Evolutionary conservation across 2,113 vertebrate species (phyloP), one percentile per base, ranked within the genome.

Genomic region (Monarcha castaneiventris): DNA sequence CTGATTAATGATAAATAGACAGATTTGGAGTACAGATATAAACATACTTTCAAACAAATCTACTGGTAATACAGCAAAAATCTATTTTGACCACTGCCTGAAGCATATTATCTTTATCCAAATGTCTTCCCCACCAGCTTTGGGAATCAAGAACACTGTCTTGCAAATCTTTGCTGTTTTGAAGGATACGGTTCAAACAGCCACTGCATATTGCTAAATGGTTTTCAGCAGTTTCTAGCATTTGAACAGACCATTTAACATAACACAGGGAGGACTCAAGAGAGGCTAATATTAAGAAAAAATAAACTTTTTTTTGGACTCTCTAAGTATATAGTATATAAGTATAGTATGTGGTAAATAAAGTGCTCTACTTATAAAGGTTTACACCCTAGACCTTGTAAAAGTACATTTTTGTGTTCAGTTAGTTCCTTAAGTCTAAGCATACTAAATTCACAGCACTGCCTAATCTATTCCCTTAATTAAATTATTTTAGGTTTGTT

Each of bases 361-460:
- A 35, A 48, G 8, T 19, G 33, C 23, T 80, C 46, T 37, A 44
- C 37, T 56, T 43, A 69, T 29, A 87, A 71, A 79, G 1, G 3
- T 63, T 62, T 77, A 33, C 29, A 92, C 4, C 2, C 10, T 59
- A 76, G 32, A 5, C 51, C 61, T 84, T 72, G 27, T 44, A 74
- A 95, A 92, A 93, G 35, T 63, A 58, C 22, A 39, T 91, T 96
- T 95, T 90, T 81, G 44, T 88, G 82, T 96, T 95, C 84, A 87
- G 64, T 84, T 89, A 43, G 68, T 48, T 66, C 63, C 84, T 89
- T 71, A 66, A 82, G 68, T 77, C 63, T 54, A 54, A 37, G 27
- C 39, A 74, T 33, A 27, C 72, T 96, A 95, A 96, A 96, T 92
- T 56, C 75, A 94, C 66, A 93, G 54, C 54, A 35, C 37, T 61